Conservation (phyloP, 2,113 vertebrate genomes). For the Puntigrus tetrazona region DNA sequence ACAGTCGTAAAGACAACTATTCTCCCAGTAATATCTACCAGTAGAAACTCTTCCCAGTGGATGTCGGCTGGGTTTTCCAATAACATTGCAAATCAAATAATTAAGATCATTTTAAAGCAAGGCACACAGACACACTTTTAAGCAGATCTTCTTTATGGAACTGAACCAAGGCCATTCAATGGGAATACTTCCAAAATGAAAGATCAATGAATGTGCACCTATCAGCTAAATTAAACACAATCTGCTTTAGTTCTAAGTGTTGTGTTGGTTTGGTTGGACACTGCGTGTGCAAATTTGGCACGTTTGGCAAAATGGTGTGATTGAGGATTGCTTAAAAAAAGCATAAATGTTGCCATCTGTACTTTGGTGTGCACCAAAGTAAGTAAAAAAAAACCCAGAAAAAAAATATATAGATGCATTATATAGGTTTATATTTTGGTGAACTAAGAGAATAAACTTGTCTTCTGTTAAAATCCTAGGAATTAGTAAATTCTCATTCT, state of each 20-base stretch:
- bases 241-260: no score
- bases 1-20: slow-evolving; percentile 1
- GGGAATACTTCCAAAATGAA: no score
- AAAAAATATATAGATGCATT: no score
- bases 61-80: background rate
- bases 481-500: background rate
- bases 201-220: no score
- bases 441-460: background rate
- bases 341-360: no score
- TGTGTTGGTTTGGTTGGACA: no score
- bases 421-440: background rate
- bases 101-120: background rate
- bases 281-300: no score
- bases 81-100: background rate
- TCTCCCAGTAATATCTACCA: background rate
- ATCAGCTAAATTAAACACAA: no score
- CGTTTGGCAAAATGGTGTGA: no score
- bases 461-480: background rate
- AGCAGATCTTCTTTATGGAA: background rate
- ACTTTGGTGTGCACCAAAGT: no score
- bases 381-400: no score
- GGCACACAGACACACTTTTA: background rate
- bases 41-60: background rate
- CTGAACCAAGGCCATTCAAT: background rate
- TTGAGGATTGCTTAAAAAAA: no score